A percentile compares a stretch with the other conserved stretches of the same genome.
These are phyloP conservation scores for Rhinoraja longicauda DNA, from an alignment of 2,797 vertebrate genomes.

Conservation along the genomic window DNA sequence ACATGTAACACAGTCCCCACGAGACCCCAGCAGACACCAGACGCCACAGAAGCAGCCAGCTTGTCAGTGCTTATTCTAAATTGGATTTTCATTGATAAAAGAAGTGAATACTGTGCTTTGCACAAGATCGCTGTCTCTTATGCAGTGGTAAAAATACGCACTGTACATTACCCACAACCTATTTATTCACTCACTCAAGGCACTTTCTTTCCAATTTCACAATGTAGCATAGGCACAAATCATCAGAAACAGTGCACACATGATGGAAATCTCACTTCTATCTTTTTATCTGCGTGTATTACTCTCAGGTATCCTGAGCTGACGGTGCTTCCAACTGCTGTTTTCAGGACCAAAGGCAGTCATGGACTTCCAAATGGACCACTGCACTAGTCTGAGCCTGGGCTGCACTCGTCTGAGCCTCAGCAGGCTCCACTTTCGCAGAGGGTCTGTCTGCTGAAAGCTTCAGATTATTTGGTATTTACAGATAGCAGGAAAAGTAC, in stretches of 20 bases:
- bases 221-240: background rate
- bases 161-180: background rate
- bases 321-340: background rate
- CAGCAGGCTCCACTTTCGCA: background rate
- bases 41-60: background rate
- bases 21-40: background rate
- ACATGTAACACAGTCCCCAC: background rate
- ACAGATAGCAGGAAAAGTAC: background rate
- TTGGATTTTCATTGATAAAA: background rate
- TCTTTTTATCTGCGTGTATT: background rate
- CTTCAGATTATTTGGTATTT: background rate
- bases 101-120: background rate
- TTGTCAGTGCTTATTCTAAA: background rate
- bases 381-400: background rate
- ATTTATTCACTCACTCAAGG: background rate
- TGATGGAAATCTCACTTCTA: background rate
- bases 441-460: background rate
- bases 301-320: background rate
- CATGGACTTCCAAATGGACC: background rate
- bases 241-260: background rate
- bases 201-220: background rate
- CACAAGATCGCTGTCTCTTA: background rate
- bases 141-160: background rate
- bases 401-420: background rate
- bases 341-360: background rate